Conservation (phyloP, 92 coral and sea anemone genomes). For the Muricea muricata region DNA sequence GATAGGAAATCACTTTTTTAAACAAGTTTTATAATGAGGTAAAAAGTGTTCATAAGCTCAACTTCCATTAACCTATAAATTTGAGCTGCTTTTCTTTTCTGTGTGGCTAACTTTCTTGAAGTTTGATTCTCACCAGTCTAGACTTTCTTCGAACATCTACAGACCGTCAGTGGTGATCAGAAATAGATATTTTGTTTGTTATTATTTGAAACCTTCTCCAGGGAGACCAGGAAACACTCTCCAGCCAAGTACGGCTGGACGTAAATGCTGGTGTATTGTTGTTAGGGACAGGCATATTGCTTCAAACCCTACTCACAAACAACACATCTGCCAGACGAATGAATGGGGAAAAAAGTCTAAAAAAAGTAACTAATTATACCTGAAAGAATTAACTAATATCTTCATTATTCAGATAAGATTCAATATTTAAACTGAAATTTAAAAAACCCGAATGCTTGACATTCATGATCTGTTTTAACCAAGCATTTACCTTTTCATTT, state of each 20-base stretch:
- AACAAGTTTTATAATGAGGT: neutral
- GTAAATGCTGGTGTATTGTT: neutral
- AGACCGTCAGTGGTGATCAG: neutral
- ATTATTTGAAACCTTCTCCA: neutral
- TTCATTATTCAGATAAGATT: no score
- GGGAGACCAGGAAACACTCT: neutral
- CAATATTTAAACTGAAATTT: neutral
- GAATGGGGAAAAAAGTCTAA: neutral
- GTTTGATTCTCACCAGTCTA: neutral
- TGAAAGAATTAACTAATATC: no score
- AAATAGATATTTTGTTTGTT: neutral
- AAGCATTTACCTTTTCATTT: neutral
- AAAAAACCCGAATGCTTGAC: neutral
- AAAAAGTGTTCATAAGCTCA: no score
- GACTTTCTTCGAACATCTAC: neutral
- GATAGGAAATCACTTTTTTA: neutral
- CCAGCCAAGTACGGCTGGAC: conserved; percentile 1
- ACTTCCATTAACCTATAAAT: no score
- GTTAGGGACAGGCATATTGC: neutral
- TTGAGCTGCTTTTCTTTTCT: neutral
- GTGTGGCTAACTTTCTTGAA: neutral
- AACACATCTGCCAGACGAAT: neutral
- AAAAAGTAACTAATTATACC: no score
- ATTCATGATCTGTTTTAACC: no score
- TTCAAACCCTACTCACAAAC: neutral